phyloP scores from a whole-genome alignment of 1,140 invertebrate genomes.

The Hyphantria cunea region DNA sequence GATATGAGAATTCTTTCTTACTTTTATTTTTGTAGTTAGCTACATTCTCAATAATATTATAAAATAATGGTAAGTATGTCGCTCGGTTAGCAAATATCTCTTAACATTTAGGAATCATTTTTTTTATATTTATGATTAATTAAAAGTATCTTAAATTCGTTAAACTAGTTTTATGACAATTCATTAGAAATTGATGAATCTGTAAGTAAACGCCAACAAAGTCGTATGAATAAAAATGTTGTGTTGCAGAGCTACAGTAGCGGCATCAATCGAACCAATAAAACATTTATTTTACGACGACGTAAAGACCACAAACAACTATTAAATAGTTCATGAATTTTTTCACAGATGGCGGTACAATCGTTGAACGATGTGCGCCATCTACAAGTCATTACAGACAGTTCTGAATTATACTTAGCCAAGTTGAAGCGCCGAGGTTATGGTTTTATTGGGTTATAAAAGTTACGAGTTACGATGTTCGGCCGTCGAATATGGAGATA shows the following conservation, averaged over 20 bases:
- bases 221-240: no score
- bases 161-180: no score
- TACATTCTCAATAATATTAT: no score
- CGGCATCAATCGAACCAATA: constrained; percentile 68
- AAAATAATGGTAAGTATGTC: no score
- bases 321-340: constrained; percentile 69
- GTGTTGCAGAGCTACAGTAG: constrained; percentile 61
- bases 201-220: no score
- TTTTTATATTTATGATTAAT: no score
- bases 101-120: no score
- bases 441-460: constrained; percentile 80
- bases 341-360: constrained; percentile 74
- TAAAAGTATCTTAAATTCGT: no score
- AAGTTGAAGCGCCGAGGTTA: constrained; percentile 46
- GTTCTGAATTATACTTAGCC: constrained; percentile 44
- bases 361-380: constrained; percentile 55
- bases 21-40: constrained; percentile 14
- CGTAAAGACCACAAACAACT: constrained; percentile 68
- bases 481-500: constrained; percentile 74
- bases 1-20: constrained; percentile 14
- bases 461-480: constrained; percentile 73
- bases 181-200: no score
- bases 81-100: no score
- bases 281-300: constrained; percentile 74
- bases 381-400: constrained; percentile 49